Conservation (phyloP, 1,140 invertebrate genomes). For the Drosophila lacteicornis region DNA sequence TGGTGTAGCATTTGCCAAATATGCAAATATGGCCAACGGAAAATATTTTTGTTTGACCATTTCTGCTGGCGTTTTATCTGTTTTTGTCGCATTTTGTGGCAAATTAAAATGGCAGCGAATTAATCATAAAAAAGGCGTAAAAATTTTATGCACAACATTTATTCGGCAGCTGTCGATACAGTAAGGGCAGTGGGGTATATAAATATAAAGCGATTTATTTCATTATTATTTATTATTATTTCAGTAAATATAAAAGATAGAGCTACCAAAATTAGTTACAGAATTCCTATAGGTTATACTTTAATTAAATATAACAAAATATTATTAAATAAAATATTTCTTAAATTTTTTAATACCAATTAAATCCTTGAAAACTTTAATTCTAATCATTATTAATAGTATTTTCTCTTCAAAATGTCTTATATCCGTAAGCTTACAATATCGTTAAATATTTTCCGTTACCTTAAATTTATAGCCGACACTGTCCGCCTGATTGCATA, state of each 20-base stretch:
- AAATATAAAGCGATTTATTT: not conserved
- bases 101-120: slow-evolving; percentile 50
- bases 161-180: slow-evolving; percentile 39
- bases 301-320: too few relatives aligned
- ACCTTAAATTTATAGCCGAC: not conserved
- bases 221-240: too few relatives aligned
- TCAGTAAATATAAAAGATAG: too few relatives aligned
- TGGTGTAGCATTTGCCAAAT: slow-evolving; percentile 17
- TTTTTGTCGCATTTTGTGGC: slow-evolving; percentile 55
- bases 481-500: slow-evolving; percentile 20
- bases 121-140: slow-evolving; percentile 51
- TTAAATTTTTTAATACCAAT: too few relatives aligned
- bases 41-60: slow-evolving; percentile 42
- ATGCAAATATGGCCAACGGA: slow-evolving; percentile 37
- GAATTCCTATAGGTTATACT: too few relatives aligned
- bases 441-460: not conserved
- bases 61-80: slow-evolving; percentile 36
- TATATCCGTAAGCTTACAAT: not conserved
- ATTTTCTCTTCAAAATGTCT: not conserved
- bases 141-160: slow-evolving; percentile 35
- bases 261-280: too few relatives aligned
- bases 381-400: too few relatives aligned
- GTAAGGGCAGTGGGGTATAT: not conserved
- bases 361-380: too few relatives aligned
- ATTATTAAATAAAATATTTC: too few relatives aligned